phyloP scores from a whole-genome alignment of 2,113 vertebrate species.

The Saimiri boliviensis region DNA sequence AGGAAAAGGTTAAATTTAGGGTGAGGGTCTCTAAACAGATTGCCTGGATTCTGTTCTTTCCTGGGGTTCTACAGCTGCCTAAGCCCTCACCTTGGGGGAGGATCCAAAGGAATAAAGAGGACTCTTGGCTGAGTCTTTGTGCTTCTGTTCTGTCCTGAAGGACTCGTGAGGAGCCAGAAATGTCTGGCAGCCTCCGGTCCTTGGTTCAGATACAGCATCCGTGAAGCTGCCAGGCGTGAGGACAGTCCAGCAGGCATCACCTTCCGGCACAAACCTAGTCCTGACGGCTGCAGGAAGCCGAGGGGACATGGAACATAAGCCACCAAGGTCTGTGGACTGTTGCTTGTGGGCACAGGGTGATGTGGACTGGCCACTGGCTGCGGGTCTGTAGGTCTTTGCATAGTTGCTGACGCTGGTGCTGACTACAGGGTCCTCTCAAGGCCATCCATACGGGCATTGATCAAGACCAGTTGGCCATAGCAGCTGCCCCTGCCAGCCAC shows the following conservation, averaged over 20 bases:
- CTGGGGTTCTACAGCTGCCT: constrained; percentile 43
- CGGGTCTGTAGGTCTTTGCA: neutral
- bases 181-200: neutral
- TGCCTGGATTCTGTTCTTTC: neutral
- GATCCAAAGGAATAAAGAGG: constrained; percentile 29
- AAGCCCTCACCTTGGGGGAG: neutral
- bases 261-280: neutral
- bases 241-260: neutral
- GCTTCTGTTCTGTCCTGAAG: neutral
- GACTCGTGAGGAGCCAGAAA: neutral
- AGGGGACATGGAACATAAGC: neutral
- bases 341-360: neutral
- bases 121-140: neutral
- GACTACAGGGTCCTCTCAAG: constrained; percentile 92
- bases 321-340: neutral
- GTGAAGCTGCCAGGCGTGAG: constrained; percentile 31
- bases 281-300: neutral
- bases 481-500: constrained; percentile 88
- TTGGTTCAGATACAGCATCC: neutral
- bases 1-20: neutral
- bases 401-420: constrained; percentile 19
- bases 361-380: neutral
- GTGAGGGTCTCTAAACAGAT: neutral
- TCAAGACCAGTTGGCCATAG: constrained; percentile 91
- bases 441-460: constrained; percentile 88